These are phyloP conservation scores for Gnathonemus longibarbis DNA, from an alignment of 2,113 vertebrate species.

Conservation along the genomic window DNA sequence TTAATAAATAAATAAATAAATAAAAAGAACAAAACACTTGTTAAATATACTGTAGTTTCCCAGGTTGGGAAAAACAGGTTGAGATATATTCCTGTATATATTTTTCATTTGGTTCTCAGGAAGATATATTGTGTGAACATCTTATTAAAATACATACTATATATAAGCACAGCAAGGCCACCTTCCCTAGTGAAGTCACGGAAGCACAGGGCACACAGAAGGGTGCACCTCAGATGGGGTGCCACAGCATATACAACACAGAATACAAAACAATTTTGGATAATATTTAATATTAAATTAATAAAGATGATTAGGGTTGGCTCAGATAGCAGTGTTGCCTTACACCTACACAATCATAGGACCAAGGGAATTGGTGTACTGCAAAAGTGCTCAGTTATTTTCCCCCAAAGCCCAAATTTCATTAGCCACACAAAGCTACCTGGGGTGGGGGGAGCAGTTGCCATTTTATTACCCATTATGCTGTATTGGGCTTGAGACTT, in stretches of 20 bases:
- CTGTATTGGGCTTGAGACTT: not conserved
- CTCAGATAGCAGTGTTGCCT: not conserved
- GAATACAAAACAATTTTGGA: not conserved
- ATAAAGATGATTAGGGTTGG: not conserved
- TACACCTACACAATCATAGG: not conserved
- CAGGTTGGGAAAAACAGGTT: not conserved
- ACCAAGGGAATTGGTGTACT: not conserved
- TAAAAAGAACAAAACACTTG: not conserved
- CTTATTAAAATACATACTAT: not conserved
- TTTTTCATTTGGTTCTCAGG: not conserved
- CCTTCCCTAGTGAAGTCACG: not conserved
- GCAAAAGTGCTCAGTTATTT: not conserved
- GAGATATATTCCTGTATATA: not conserved
- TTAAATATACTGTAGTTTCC: too few species aligned
- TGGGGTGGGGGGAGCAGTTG: not conserved
- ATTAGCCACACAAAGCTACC: not conserved
- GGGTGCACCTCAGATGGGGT: not conserved
- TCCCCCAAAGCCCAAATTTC: not conserved
- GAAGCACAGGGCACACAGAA: not conserved
- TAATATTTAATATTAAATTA: not conserved
- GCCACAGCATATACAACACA: not conserved
- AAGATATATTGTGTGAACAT: not conserved
- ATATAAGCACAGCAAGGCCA: not conserved
- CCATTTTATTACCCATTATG: not conserved
- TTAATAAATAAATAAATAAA: not conserved